phyloP scores from a whole-genome alignment of 2,888 invertebrate genomes.

The Leptinotarsa tumamoca region DNA sequence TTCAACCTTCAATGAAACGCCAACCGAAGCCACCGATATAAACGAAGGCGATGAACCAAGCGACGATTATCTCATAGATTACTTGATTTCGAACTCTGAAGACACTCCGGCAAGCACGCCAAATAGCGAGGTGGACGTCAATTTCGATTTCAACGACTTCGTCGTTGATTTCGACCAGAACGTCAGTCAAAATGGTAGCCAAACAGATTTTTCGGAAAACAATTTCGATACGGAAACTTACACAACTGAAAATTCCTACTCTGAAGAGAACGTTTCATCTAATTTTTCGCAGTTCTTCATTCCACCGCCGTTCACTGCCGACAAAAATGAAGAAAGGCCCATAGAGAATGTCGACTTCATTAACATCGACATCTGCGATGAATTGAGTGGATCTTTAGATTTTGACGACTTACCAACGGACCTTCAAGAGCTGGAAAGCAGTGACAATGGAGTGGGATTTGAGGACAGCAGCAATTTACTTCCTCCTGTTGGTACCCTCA shows the following conservation, averaged over 20 bases:
- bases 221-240: slow-evolving; percentile 53
- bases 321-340: slow-evolving; percentile 22
- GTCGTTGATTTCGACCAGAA: slow-evolving; percentile 59
- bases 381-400: slow-evolving; percentile 57
- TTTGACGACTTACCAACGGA: slow-evolving; percentile 53
- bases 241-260: slow-evolving; percentile 49
- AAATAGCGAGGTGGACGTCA: slow-evolving; percentile 47
- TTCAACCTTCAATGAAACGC: slow-evolving; percentile 55
- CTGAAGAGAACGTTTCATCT: slow-evolving; percentile 26
- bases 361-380: slow-evolving; percentile 58
- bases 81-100: slow-evolving; percentile 51
- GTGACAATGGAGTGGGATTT: slow-evolving; percentile 21
- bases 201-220: slow-evolving; percentile 26
- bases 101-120: slow-evolving; percentile 44
- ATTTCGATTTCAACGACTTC: slow-evolving; percentile 62
- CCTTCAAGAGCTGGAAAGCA: slow-evolving; percentile 48
- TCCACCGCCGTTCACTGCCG: slow-evolving; percentile 47
- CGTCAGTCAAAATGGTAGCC: slow-evolving; percentile 37
- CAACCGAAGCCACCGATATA: slow-evolving; percentile 25
- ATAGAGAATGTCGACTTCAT: slow-evolving; percentile 45
- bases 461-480: slow-evolving; percentile 37
- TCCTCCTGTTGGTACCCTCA: slow-evolving; percentile 58
- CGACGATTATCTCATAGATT: slow-evolving; percentile 56
- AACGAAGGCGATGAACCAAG: slow-evolving; percentile 37
- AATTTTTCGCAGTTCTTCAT: slow-evolving; percentile 55